Percentiles rank a stretch among this genome's conserved stretches.
phyloP scores from a whole-genome alignment of 1,140 invertebrate species.

The Aphelenchoides besseyi region DNA sequence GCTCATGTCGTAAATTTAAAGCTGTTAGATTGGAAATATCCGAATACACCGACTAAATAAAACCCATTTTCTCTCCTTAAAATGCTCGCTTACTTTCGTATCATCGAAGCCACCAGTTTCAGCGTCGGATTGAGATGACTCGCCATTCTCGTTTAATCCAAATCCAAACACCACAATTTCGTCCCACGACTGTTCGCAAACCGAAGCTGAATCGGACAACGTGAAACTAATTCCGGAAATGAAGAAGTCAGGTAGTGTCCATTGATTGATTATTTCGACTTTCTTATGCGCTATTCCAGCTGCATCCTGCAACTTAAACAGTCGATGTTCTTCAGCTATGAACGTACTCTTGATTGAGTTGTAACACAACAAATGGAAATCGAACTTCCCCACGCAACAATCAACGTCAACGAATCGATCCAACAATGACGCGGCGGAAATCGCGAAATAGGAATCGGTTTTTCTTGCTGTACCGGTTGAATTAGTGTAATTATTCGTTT shows the following conservation, averaged over 20 bases:
- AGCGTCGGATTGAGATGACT: slow-evolving; percentile 5
- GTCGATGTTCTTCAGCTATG: neutral
- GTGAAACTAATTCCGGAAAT: slow-evolving; percentile 44
- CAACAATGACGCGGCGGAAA: slow-evolving; percentile 48
- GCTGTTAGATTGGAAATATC: slow-evolving; percentile 23
- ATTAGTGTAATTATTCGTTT: slow-evolving; percentile 46
- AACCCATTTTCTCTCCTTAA: neutral
- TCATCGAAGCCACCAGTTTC: slow-evolving; percentile 22
- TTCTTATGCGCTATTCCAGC: slow-evolving; percentile 20
- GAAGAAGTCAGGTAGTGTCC: slow-evolving; percentile 34
- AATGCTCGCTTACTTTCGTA: slow-evolving; percentile 5
- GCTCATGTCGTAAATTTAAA: neutral
- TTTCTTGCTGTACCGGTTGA: slow-evolving; percentile 47
- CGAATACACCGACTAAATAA: slow-evolving; percentile 24
- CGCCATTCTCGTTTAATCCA: slow-evolving; percentile 18
- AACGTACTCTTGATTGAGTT: slow-evolving; percentile 32
- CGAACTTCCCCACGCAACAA: slow-evolving; percentile 57
- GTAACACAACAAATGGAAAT: slow-evolving; percentile 30
- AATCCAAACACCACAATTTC: slow-evolving; percentile 45
- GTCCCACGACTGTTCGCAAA: slow-evolving; percentile 31
- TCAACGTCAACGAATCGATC: slow-evolving; percentile 45
- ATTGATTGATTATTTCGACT: slow-evolving; percentile 28
- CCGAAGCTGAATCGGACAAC: neutral
- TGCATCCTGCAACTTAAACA: slow-evolving; percentile 17
- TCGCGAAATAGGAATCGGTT: slow-evolving; percentile 32